Evolutionary conservation across 1,140 invertebrate genomes (phyloP), one percentile per base, ranked within the genome.

Genomic region (Lucilia sericata): DNA sequence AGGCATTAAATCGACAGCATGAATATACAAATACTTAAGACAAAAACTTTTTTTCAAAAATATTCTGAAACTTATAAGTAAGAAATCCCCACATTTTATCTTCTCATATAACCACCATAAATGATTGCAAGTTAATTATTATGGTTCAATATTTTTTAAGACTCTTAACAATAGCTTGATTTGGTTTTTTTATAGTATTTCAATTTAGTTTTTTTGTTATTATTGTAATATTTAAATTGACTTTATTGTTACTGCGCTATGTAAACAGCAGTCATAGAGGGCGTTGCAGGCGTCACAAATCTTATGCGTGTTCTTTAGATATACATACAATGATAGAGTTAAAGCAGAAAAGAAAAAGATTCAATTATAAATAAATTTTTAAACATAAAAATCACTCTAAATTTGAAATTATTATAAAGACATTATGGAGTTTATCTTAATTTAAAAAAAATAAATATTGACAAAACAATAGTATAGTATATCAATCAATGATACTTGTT

Each of bases 221-320:
- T 47, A 13, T 78, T 74, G 19, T 34, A 74, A 74, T 25, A 75
- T 75, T 75, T 75, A 17, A 78, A 78, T 47, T 60, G 14, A n/a
- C 17, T 76, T 76, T 21, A 36, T 19, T 42, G n/a, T 78, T 49
- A 14, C 10, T 78, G 17, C 2, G 19, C 36, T 78, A 19, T 19
- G 25, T 19, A 82, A 36, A 70, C 65, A 74, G 55, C 82, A 65
- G 82, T 82, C 82, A 70, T 34, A 83, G 82, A 75, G 82, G 82
- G 82, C 82, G 82, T 83, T 75, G 34, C 42, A 74, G 82, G 82
- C 82, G 82, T 83, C 82, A 83, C 36, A 80, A 80, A 51, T 80
- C 76, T 51, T 80, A 80, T 80, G 76, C 76, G 76, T 80, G 76
- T 80, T 80, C 51, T 82, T 82, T 60, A 65, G 51, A 36, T 82